A percentile compares a stretch with the other conserved stretches of the same genome.
These are phyloP conservation scores for Pycnonotus jocosus DNA, from an alignment of 2,113 vertebrate genomes.

Conservation along the genomic window DNA sequence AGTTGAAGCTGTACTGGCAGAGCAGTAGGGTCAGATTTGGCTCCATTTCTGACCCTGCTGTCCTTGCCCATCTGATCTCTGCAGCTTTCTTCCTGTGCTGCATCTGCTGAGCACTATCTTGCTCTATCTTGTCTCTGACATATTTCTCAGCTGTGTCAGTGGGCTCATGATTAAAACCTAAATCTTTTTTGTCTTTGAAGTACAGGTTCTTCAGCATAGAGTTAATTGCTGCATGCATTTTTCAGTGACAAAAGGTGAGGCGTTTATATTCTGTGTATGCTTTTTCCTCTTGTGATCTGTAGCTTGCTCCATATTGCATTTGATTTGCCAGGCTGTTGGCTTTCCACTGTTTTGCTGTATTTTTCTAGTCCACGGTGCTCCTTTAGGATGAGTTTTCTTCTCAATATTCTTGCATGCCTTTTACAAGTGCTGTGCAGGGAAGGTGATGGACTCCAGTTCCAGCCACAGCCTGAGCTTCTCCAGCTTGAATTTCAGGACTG, in stretches of 20 bases:
- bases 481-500: background rate
- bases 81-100: background rate
- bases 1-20: background rate
- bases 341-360: background rate
- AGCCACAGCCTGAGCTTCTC: background rate
- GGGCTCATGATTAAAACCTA: background rate
- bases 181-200: background rate
- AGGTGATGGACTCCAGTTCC: background rate
- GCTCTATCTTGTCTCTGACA: background rate
- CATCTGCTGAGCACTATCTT: background rate
- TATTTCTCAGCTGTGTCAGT: background rate
- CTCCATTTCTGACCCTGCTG: accelerated
- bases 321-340: background rate
- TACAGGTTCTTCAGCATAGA: background rate
- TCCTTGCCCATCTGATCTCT: background rate
- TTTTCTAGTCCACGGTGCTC: background rate
- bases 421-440: background rate
- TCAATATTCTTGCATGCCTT: background rate
- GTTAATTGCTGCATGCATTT: background rate
- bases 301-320: background rate
- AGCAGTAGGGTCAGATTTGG: background rate
- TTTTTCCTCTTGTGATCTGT: background rate
- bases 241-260: background rate
- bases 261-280: background rate
- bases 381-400: background rate